phyloP scores from a whole-genome alignment of 2,888 invertebrate species.

The Geotrupes spiniger region DNA sequence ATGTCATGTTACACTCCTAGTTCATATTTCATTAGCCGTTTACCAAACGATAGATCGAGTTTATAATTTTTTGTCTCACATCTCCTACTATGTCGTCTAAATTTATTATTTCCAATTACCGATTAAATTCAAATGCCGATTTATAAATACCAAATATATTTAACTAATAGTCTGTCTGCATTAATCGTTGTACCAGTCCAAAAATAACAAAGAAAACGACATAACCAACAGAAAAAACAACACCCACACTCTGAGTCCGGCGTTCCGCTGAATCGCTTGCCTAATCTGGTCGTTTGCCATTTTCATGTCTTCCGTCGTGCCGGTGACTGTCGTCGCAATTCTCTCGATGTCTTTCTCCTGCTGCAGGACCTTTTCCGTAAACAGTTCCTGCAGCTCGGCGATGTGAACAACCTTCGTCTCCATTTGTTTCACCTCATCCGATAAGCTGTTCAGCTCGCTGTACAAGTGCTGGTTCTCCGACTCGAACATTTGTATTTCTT shows the following conservation, averaged over 20 bases:
- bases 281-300: conserved; percentile 97
- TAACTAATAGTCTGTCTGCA: too few species aligned
- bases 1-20: too few species aligned
- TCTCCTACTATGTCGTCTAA: too few species aligned
- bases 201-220: conserved; percentile 91
- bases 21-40: too few species aligned
- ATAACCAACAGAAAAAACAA: conserved; percentile 93
- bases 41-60: too few species aligned
- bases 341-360: conserved; percentile 93
- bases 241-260: conserved; percentile 90
- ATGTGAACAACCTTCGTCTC: conserved; percentile 94
- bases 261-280: conserved; percentile 95
- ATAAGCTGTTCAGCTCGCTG: conserved; percentile 82
- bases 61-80: too few species aligned
- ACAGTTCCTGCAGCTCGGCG: conserved; percentile 91
- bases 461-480: conserved; percentile 85
- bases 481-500: conserved; percentile 91
- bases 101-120: too few species aligned
- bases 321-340: conserved; percentile 83
- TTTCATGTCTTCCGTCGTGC: conserved; percentile 91
- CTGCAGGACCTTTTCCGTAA: conserved; percentile 92
- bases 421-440: conserved; percentile 87
- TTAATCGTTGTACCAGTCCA: conserved; percentile 98
- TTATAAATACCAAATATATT: conserved; percentile 7
- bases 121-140: too few species aligned